Base-by-base conservation (phyloP, 2,797 vertebrate genomes). In the Heliangelus exortis region DNA sequence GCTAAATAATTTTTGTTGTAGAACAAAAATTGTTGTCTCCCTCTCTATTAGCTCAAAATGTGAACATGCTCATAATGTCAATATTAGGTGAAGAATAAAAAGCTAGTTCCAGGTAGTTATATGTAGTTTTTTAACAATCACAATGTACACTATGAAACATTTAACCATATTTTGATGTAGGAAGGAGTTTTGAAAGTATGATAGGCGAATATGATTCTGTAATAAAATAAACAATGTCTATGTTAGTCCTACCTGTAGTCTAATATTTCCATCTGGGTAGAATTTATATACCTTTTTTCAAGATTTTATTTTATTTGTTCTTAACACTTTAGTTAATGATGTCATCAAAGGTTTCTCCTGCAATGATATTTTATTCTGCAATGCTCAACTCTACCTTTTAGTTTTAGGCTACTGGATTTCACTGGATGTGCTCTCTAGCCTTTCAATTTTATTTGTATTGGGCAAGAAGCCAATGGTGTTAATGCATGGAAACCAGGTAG, bases 401-500 rank as follows among this genome's bases (percentile, higher is more conserved):
- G 61, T 73, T 96, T 92, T 76, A 93, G 34, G 55, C 89, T 94
- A 62, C 88, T 90, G 95, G 73, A 87, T 96, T 96, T 94, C 79
- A 85, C 74, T 95, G 23, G 39, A 89, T 95, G n/a, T 90, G 80
- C 54, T 96, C 59, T 73, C 72, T 63, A 87, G 75, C 71, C 69
- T 95, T 97, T 97, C 92, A 95, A 96, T 89, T 85, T 75, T 95
- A 83, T 96, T 91, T 97, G 91, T 68, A 51, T 61, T 93, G 96
- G 97, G 97, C 97, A 96, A 85, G 77, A 79, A 95, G 97, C 96
- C 97, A 97, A 78, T 62, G 43, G 82, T 51, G 69, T 96, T 95
- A 96, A 91, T 83, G 79, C 92, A 90, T 81, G 77, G 90, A 95
- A 95, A 95, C 73, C 96, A 97, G 97, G 97, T 97, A 97, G 93